Evolutionary conservation across 2,113 vertebrate species (phyloP).

Genomic region (Dasypus novemcinctus): DNA sequence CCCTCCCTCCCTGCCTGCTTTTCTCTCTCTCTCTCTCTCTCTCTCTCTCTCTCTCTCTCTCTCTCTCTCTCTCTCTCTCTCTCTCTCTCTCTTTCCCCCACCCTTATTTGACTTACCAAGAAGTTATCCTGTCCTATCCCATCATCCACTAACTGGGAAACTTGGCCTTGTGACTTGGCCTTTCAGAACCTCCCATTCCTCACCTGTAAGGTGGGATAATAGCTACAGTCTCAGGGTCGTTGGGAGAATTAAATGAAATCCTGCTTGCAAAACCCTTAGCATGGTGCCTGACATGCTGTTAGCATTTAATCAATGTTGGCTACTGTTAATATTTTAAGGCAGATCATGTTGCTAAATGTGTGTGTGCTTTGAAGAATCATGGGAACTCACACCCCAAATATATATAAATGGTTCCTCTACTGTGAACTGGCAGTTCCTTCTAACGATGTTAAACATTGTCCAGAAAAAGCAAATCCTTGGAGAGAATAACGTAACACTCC

Average conservation of each 20-base stretch:
- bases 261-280: background rate
- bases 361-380: background rate
- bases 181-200: background rate
- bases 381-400: background rate
- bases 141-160: background rate
- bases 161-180: background rate
- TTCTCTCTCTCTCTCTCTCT: background rate
- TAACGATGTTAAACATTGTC: background rate
- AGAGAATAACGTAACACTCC: background rate
- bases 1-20: background rate
- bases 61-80: background rate
- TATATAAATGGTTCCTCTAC: background rate
- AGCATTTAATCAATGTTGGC: background rate
- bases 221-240: background rate
- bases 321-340: background rate
- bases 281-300: rapidly evolving
- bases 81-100: background rate
- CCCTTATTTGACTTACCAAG: background rate
- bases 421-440: background rate
- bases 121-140: too few relatives aligned
- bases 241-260: background rate
- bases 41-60: rapidly evolving
- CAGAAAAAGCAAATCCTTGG: background rate
- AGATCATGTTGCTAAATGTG: background rate
- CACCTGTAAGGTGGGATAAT: background rate